phyloP scores from a whole-genome alignment of 2,113 vertebrate species.

The Rhineura floridana region DNA sequence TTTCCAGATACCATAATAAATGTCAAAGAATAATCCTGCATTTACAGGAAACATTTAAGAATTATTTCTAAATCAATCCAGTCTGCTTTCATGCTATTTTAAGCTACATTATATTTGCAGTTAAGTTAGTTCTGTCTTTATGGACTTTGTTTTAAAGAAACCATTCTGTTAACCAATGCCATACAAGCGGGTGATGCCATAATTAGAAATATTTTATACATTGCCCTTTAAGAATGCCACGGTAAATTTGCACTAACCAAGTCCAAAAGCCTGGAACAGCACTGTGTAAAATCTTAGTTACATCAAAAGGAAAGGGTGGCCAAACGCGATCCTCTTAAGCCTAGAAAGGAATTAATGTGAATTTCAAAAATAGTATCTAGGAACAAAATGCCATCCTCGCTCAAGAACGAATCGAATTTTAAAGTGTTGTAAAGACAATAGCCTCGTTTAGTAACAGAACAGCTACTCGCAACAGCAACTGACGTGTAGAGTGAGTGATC shows the following conservation, averaged over 20 bases:
- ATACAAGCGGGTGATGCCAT: neutral
- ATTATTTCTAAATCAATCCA: conserved; percentile 12
- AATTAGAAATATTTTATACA: conserved; percentile 33
- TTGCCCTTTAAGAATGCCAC: conserved; percentile 31
- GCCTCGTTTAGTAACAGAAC: neutral
- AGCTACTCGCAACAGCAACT: conserved; percentile 43
- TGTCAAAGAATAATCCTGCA: conserved; percentile 1
- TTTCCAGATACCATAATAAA: conserved; percentile 31
- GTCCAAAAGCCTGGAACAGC: conserved; percentile 39
- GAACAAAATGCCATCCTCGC: neutral
- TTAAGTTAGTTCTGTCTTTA: conserved; percentile 66
- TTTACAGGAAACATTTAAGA: conserved; percentile 15
- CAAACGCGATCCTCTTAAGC: conserved; percentile 31
- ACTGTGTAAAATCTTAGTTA: conserved; percentile 27
- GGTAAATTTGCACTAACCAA: conserved; percentile 51
- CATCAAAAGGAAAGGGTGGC: conserved; percentile 27
- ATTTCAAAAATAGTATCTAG: conserved; percentile 13
- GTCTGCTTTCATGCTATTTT: conserved; percentile 13
- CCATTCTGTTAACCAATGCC: conserved; percentile 22
- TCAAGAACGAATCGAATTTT: neutral
- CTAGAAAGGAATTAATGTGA: neutral
- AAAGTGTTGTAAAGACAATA: conserved; percentile 1
- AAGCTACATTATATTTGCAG: conserved; percentile 31
- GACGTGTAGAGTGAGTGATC: neutral
- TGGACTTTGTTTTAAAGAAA: conserved; percentile 27